Evolutionary conservation across 2,113 vertebrate species (phyloP).

Genomic region (Mustela lutreola): DNA sequence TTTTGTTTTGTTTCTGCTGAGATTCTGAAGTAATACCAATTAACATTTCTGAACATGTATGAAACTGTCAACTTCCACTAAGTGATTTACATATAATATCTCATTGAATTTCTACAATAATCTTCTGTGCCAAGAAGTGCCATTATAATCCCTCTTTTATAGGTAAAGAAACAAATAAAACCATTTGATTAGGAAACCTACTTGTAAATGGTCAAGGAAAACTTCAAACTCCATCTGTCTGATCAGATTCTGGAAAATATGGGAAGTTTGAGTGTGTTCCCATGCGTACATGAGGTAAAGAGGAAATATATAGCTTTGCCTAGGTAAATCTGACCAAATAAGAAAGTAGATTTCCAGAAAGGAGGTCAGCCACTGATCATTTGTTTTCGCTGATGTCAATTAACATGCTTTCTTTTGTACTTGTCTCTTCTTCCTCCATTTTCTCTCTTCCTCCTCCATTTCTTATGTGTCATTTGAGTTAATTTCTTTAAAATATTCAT

Average conservation of each 20-base stretch:
- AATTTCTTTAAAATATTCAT: background rate
- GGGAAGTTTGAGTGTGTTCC: background rate
- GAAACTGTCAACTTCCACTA: background rate
- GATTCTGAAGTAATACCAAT: background rate
- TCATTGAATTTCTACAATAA: background rate
- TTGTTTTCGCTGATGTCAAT: background rate
- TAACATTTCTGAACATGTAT: background rate
- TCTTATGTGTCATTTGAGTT: background rate
- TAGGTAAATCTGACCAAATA: background rate
- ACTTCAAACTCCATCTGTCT: background rate
- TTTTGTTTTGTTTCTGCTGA: background rate
- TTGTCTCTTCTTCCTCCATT: background rate
- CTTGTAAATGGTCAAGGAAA: background rate
- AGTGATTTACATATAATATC: background rate
- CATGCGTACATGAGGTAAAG: background rate
- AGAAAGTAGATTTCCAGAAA: background rate
- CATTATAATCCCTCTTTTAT: background rate
- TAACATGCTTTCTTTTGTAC: background rate
- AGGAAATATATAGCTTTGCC: background rate
- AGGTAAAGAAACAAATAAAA: background rate
- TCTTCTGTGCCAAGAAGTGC: background rate
- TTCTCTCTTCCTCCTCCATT: background rate
- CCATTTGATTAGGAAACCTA: background rate
- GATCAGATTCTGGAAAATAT: background rate
- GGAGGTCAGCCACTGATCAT: fast-evolving